Evolutionary conservation across 37 sponge, comb jelly and placozoan genomes (phyloP), one percentile per base, ranked within the genome.

Genomic region (Dysidea cf. avara): DNA sequence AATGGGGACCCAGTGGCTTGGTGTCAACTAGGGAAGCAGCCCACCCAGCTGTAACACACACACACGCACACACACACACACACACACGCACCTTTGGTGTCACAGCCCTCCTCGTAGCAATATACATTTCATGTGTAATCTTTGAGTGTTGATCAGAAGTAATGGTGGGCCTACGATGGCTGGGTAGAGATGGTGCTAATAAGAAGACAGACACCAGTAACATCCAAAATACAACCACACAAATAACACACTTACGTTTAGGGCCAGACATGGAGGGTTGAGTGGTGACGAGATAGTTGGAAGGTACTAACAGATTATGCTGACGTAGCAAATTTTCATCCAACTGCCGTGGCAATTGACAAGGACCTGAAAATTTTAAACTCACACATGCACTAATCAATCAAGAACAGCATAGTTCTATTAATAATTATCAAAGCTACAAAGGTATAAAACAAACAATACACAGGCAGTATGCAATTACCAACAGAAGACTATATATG

Each of bases 251-350:
- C 53, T 30, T 26, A 87, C 87, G 66, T 66, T 64, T 54, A 25
- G 87, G 89, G 29, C 69, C 50, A 1, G 55, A 3, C 0, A 16
- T 28, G 49, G 52, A 68, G 0, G 52, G 7, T 11, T 59, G 52
- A 47, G 56, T 25, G 31, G 48, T 22, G 21, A 83, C 76, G 56
- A 76, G 75, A 39, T 83, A 89, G 3, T 66, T 31, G 33, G 62
- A 48, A 3, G 85, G 90, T 16, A 31, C 34, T 30, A 89, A 72
- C 11, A 89, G 59, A 37, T 65, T 33, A 60, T 83, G 66, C 12
- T 50, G 48, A 28, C 40, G 18, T 16, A 89, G 76, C 1, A 83
- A 59, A 11, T 79, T 60, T 48, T 80, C 76, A 63, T 89, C 71
- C 13, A 83, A 37, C 31, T 61, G 30, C 18, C 21, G 35, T 12